Evolutionary conservation across 2,113 vertebrate species (phyloP), one percentile per base, ranked within the genome.

Genomic region (Elephas maximus): DNA sequence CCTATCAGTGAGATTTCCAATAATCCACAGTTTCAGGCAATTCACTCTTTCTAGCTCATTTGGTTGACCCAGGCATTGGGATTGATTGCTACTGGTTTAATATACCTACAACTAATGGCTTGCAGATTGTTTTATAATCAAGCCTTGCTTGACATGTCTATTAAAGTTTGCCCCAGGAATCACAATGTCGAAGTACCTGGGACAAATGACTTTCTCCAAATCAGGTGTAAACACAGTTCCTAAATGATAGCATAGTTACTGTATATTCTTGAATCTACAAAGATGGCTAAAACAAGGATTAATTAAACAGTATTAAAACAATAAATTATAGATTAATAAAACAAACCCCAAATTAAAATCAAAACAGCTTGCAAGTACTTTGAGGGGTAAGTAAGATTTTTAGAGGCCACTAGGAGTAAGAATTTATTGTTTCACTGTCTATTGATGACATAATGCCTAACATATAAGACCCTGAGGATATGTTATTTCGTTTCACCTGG

Each of bases 101-200:
- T 92, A 80, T 37, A 94, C 65, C 24, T 94, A 94, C 17, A 80
- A 60, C 28, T 48, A 94, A 96, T 77, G 28, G n/a, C 51, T 88
- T 77, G 73, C 80, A 86, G 91, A 96, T 88, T 97, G 85, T 95
- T 96, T 95, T 85, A 90, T 63, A 94, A 94, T 96, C 71, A 93
- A 96, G 69, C 2, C 33, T 95, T 76, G 12, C 51, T 81, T 90
- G n/a, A 96, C 90, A 95, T 73, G 18, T 90, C 91, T 92, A 57
- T 93, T 74, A 90, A 88, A 82, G 28, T 79, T 96, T 87, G 60
- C 41, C 51, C 23, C 20, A 86, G 82, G 69, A 94, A 82, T 92
- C 79, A 92, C 60, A 82, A 92, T 85, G n/a, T 79, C 65, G 84
- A 80, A 80, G 26, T 45, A 71, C 18, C n/a, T 82, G 41, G 18